Evolutionary conservation across 1,140 invertebrate species (phyloP).

Genomic region (Mactra quadrangularis): DNA sequence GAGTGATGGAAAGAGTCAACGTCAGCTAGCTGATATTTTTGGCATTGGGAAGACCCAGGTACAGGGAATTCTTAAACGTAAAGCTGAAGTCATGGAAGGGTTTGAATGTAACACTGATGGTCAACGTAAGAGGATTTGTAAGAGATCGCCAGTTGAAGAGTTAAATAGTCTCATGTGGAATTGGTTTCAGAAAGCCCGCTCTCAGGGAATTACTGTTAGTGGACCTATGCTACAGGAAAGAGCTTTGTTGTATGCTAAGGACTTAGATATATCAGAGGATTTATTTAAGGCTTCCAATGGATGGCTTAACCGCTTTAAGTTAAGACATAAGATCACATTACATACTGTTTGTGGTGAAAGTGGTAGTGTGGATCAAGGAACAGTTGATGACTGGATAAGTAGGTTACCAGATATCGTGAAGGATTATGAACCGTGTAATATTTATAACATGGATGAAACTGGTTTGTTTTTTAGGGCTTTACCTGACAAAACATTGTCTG

Average conservation of each 20-base stretch:
- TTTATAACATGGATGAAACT: not conserved
- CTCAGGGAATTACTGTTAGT: not conserved
- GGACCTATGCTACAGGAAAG: slow-evolving; percentile 12
- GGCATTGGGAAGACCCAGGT: too few relatives aligned
- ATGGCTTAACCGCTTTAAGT: not conserved
- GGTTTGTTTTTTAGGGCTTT: not conserved
- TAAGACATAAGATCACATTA: too few relatives aligned
- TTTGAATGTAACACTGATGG: not conserved
- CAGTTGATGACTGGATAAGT: not conserved
- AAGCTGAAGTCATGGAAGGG: slow-evolving; percentile 1
- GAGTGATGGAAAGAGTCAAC: too few relatives aligned
- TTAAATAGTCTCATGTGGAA: not conserved
- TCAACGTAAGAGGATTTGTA: not conserved
- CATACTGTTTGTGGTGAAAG: slow-evolving; percentile 24
- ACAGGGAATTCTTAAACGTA: not conserved
- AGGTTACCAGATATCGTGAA: not conserved
- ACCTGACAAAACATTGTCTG: too few relatives aligned
- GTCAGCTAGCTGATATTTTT: too few relatives aligned
- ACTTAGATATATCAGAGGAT: not conserved
- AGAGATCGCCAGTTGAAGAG: too few relatives aligned
- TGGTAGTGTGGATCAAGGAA: not conserved
- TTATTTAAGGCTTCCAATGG: not conserved
- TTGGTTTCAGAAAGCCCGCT: not conserved
- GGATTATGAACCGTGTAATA: not conserved
- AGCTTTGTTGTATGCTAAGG: not conserved